Percentiles rank a stretch among this genome's conserved stretches.
These are phyloP conservation scores for Metridium senile DNA, from an alignment of 92 coral and sea anemone species.

Conservation along the genomic window DNA sequence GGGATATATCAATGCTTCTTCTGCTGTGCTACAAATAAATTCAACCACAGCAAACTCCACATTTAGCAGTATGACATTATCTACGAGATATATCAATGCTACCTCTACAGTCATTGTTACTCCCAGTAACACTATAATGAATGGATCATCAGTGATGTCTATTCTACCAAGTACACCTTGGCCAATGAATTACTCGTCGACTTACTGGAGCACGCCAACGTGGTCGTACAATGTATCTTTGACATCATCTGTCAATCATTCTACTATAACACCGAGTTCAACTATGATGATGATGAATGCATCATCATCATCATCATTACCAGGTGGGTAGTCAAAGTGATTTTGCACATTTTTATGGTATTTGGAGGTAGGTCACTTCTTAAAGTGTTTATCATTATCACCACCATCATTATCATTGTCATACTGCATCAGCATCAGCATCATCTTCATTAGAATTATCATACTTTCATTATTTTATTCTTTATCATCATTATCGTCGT, in stretches of 20 bases:
- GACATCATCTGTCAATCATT: not conserved
- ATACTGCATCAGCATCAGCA: too few relatives aligned
- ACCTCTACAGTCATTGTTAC: not conserved
- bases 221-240: not conserved
- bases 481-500: too few relatives aligned
- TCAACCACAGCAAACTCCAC: not conserved
- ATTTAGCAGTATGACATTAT: not conserved
- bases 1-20: too few relatives aligned
- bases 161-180: not conserved
- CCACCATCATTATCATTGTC: too few relatives aligned
- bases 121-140: not conserved
- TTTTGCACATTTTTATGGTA: not conserved
- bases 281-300: conserved; percentile 16
- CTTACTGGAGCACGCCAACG: not conserved
- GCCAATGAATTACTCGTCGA: not conserved
- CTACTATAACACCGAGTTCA: conserved; percentile 9
- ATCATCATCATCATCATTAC: conserved; percentile 6
- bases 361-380: too few relatives aligned
- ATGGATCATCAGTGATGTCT: not conserved
- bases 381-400: too few relatives aligned
- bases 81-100: not conserved
- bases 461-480: too few relatives aligned
- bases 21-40: too few relatives aligned
- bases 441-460: too few relatives aligned
- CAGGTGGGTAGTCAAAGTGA: not conserved